Conservation (phyloP, 1,140 invertebrate species). For the Thalassaphorura encarpata region DNA sequence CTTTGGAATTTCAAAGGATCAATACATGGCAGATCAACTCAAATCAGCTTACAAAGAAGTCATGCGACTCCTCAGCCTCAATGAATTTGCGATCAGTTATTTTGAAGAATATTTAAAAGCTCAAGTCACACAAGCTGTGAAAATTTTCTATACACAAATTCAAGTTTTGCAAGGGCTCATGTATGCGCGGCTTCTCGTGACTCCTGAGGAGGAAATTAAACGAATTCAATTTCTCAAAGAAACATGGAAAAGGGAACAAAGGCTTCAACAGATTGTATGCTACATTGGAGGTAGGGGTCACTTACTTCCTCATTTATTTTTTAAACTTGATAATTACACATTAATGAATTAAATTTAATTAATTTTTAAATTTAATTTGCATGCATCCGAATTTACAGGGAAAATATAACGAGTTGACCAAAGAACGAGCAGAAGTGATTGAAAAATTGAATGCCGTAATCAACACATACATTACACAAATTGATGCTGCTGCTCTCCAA, state of each 20-base stretch:
- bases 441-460: conserved; percentile 6
- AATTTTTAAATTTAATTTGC: not conserved
- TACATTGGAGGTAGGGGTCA: not conserved
- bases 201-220: conserved; percentile 8
- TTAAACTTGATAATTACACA: not conserved
- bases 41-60: conserved; percentile 4
- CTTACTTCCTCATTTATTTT: too few species aligned
- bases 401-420: not conserved
- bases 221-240: conserved; percentile 6
- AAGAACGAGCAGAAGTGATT: conserved; percentile 1
- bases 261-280: not conserved
- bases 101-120: not conserved
- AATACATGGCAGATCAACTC: not conserved
- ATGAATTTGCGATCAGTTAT: not conserved
- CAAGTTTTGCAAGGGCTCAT: conserved; percentile 9
- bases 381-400: not conserved
- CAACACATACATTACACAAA: conserved; percentile 6
- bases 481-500: conserved; percentile 4
- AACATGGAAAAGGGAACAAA: conserved; percentile 11
- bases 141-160: conserved; percentile 5
- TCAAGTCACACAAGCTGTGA: conserved; percentile 11
- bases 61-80: not conserved
- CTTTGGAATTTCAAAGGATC: conserved; percentile 2
- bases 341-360: conserved; percentile 5
- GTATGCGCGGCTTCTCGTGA: conserved; percentile 5